Evolutionary conservation across 2,888 invertebrate species (phyloP), one percentile per base, ranked within the genome.

Genomic region (Gibbula magus): DNA sequence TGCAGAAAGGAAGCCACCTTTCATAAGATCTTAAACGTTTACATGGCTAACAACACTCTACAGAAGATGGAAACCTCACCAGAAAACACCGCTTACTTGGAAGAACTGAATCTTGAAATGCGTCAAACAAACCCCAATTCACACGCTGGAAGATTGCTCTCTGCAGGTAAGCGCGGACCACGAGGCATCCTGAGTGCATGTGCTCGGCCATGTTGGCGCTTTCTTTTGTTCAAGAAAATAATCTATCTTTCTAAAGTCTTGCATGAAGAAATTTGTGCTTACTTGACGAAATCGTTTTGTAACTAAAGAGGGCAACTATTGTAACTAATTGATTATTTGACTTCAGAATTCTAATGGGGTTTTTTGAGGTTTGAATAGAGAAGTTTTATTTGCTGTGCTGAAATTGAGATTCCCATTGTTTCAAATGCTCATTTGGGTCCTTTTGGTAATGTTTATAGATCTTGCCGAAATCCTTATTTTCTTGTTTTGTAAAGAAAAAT

Each of bases 71-170:
- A 16, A 5, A 32, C n/a, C 29, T n/a, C 25, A 29, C 75, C 52
- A 73, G 78, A 83, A 56, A 82, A 79, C 16, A 84, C 83, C 35
- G 77, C 86, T 8, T 89, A 89, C 52, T 82, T 84, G n/a, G 86
- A 86, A 75, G 88, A 88, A 84, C 79, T 90, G 16, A 85, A 88
- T 79, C 79, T 80, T 29, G 90, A 90, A 84, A 79, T 89, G 0
- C 81, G 82, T 22, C 86, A 87, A 35, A 81, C 89, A 29, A 87
- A 88, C 75, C 82, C 88, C 18, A 83, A 85, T 66, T 86, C 87
- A 22, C 89, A 90, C 74, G 88, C 89, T 16, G 85, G 85, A 20
- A 82, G 89, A 77, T 78, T 90, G 5, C 32, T 90, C 54, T 81
- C 86, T 3, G 88, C 89, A 84, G 90, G 90, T 89, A 86, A 83